Evolutionary conservation across 2,113 vertebrate genomes (phyloP), one percentile per base, ranked within the genome.

Genomic region (Phyllopteryx taeniolatus): DNA sequence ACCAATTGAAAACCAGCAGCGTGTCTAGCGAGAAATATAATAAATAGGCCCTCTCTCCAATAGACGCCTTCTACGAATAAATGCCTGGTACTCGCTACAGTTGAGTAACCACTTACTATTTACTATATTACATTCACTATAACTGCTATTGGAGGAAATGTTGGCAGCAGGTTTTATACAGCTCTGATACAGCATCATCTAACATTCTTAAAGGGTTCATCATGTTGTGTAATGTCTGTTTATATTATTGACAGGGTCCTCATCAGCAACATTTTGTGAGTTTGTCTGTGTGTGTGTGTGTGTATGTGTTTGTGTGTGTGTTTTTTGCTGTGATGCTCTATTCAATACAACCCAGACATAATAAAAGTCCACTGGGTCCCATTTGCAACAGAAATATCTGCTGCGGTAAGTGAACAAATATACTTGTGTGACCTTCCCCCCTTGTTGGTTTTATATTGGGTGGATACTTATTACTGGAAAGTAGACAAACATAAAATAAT

Each of bases 401-500:
- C 59, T 19, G 33, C 61, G 54, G 66, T 63, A 47, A 77, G 71
- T 75, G 66, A 44, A 9, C 53, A 72, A 56, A 75, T 75, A 73
- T 78, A 80, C 27, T 59, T 14, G 27, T 14, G 59, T 35, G 31
- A 61, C 59, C 59, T 61, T 31, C 22, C 22, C 2, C 56, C 57
- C 59, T 17, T 61, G 8, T 11, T 44, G 42, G 39, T 46, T 65
- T 65, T 14, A 65, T 65, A 44, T 65, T 65, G 42, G 63, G 9
- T 65, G 20, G 42, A 63, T 53, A 43, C 73, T 77, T 84, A 79
- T 85, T 84, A 86, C 69, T 79, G 79, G 71, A 83, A 80, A 81
- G 85, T 84, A 80, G 87, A 89, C 85, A 86, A 33, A 76, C 68
- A 78, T 80, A 83, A 81, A 81, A 80, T 64, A 33, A 33, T 67